Evolutionary conservation across 2,797 vertebrate genomes (phyloP), one percentile per base, ranked within the genome.

Genomic region (Prunella strophiata): DNA sequence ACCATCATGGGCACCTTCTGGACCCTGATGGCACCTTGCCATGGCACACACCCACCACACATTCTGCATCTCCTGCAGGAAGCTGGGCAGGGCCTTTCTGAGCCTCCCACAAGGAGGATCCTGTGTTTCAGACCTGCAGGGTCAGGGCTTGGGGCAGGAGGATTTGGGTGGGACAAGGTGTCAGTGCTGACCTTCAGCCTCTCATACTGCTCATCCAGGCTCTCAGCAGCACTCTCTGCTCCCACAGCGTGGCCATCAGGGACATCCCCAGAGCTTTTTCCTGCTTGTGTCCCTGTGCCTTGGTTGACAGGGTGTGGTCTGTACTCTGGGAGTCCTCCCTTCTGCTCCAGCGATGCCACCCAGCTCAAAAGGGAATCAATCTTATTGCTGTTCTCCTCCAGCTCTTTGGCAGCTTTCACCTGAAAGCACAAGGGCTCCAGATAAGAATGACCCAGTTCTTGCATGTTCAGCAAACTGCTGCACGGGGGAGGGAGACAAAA

Each of bases 391-490:
- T 98, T 99, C 94, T 99, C 98, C 97, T 99, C 98, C 66, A 99
- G 98, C 45, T 99, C 98, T 78, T 99, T 98, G 79, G 97, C 98
- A 77, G 99, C 98, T 98, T 99, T 99, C 47, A 98, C 99, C 99
- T 99, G 97, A 70, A 97, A 97, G 75, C 11, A 87, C 84, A 62
- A 88, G 54, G 55, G 34, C 58, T n/a, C 83, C 43, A 20, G 59
- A 48, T 96, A 42, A 96, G 88, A 94, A 82, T 1, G 30, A 54
- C 14, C 17, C 4, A 0, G 8, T 66, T 76, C 25, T 20, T 16
- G 78, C 72, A 8, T 0, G 6, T 43, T 79, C 81, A 93, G 90
- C 79, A 74, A 88, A 67, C 1, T 11, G 77, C 59, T 62, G 29
- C 52, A 13, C 0, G 8, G 25, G 32, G 57, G n/a, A 66, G 12